Percentiles rank a stretch among this genome's conserved stretches.
phyloP scores from a whole-genome alignment of 2,888 invertebrate genomes.

The Cryptosula pallasiana region DNA sequence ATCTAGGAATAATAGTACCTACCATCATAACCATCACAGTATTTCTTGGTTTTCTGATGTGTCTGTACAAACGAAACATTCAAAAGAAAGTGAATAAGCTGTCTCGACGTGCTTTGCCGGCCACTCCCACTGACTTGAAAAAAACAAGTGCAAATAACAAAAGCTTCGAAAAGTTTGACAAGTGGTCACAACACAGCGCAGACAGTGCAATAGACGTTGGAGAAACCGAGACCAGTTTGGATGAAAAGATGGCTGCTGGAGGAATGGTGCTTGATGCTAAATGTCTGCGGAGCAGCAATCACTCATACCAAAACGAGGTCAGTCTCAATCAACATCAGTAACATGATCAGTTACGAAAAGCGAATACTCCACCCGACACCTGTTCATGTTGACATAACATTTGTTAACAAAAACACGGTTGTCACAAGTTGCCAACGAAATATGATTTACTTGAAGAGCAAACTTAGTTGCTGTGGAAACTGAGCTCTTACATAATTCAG shows the following conservation, averaged over 20 bases:
- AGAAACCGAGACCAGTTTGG: conserved; percentile 12
- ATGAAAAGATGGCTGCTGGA: neutral
- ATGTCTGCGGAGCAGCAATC: neutral
- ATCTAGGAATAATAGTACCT: conserved; percentile 46
- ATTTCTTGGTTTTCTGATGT: conserved; percentile 44
- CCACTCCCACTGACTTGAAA: neutral
- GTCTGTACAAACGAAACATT: conserved; percentile 39
- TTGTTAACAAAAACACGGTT: too few species aligned
- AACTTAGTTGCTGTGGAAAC: too few species aligned
- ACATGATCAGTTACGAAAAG: too few species aligned
- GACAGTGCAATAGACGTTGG: conserved; percentile 21
- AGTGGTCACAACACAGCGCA: conserved; percentile 1
- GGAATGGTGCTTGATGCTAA: neutral
- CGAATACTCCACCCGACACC: too few species aligned
- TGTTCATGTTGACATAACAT: too few species aligned
- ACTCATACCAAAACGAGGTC: conserved; percentile 18
- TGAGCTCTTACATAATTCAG: too few species aligned
- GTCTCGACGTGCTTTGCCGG: neutral
- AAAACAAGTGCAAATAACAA: neutral
- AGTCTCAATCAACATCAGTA: too few species aligned
- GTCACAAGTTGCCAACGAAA: too few species aligned
- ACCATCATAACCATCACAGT: conserved; percentile 42
- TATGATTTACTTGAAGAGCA: too few species aligned
- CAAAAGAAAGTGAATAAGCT: conserved; percentile 28
- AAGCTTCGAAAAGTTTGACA: conserved; percentile 14